phyloP scores from a whole-genome alignment of 2,797 vertebrate genomes.

The Clangula hyemalis region DNA sequence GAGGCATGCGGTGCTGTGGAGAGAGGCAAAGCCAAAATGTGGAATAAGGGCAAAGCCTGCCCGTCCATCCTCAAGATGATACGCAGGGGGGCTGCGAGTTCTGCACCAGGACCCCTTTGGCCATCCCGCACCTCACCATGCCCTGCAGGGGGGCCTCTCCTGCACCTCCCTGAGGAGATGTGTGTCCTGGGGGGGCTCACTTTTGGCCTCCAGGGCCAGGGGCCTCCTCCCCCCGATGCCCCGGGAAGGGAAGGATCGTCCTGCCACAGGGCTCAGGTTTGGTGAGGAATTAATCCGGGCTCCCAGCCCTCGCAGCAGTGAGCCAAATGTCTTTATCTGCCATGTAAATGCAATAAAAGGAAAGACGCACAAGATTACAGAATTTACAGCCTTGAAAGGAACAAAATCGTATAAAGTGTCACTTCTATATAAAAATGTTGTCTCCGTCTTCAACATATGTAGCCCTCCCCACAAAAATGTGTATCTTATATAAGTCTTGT shows the following conservation, averaged over 20 bases:
- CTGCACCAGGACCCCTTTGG: not conserved
- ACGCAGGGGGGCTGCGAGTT: not conserved
- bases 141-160: too few species aligned
- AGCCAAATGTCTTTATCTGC: slow-evolving; percentile 51
- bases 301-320: slow-evolving; percentile 29
- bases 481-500: not conserved
- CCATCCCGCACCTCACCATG: not conserved
- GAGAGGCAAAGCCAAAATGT: not conserved
- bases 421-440: slow-evolving; percentile 59
- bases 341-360: slow-evolving; percentile 52
- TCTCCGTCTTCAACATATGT: not conserved
- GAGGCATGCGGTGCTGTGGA: not conserved
- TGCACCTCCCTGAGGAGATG: too few species aligned
- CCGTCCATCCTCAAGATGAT: rapidly evolving
- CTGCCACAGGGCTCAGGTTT: not conserved
- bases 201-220: too few species aligned
- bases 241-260: too few species aligned
- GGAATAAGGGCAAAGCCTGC: too few species aligned
- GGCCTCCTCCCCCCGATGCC: too few species aligned
- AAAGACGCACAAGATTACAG: not conserved
- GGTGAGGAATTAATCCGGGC: not conserved
- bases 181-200: too few species aligned
- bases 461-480: not conserved
- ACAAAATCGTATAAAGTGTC: slow-evolving; percentile 20
- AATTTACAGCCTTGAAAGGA: slow-evolving; percentile 65